Base-by-base conservation (phyloP, 2,113 vertebrate genomes). In the Hydrochoerus hydrochaeris region DNA sequence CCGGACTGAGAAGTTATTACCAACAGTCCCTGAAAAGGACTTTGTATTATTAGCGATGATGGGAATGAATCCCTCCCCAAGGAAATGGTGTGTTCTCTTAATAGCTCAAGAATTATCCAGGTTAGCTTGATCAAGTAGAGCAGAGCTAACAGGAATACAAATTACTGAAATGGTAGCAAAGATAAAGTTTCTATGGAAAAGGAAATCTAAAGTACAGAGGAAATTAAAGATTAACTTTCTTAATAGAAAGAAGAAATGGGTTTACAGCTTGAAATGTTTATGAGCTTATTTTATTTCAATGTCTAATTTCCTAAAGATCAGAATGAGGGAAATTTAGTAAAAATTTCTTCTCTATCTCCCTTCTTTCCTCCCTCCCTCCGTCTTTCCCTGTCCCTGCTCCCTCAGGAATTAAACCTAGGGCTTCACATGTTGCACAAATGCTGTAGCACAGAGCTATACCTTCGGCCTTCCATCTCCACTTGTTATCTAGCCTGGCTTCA, bases 1-100 rank as follows among this genome's bases (percentile, higher is more conserved):
- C 30, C 85, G 83, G 93, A 94, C 63, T 13, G 98, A 91, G 75
- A 97, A 97, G 92, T 80, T 94, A 93, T 97, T 96, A 96, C 17
- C 77, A 97, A 97, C 60, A 38, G 30, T 65, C 91, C 83, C 28
- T 88, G 49, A 49, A 71, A 89, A 97, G 95, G 92, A 10, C 78
- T 96, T 97, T 95, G 67, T 97, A 35, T 91, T 87, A 96, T 97
- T 94, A 91, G 54, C 92, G 30, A 85, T 54, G 77, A 54, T 87
- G 97, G 80, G 92, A 97, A 91, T 38, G 96, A 96, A 85, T 65
- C 78, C 44, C 62, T 73, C 63, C 71, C 65, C 69, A 85, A 85
- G 92, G 71, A 98, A 97, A 98, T 86, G 82, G 32, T 78, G 58
- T 95, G 82, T 94, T 85, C 65, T 77, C 92, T 94, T 96, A 96